phyloP scores from a whole-genome alignment of 2,797 vertebrate genomes.

The Eulemur albifrons region DNA sequence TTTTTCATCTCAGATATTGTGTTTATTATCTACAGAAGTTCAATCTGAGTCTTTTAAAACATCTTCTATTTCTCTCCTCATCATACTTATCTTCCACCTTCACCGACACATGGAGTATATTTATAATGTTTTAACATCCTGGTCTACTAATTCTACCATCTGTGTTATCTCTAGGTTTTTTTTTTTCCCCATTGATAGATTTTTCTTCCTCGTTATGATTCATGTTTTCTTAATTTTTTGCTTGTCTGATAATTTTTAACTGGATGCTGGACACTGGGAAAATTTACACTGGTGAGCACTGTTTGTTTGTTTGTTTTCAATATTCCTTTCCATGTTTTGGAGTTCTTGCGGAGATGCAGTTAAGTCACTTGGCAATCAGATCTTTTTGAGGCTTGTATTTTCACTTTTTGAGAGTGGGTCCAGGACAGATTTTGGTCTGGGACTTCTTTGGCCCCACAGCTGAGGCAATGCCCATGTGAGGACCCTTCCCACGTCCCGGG shows the following conservation, averaged over 20 bases:
- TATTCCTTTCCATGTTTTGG: not conserved
- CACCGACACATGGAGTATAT: not conserved
- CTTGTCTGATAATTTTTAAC: not conserved
- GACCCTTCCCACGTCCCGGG: not conserved
- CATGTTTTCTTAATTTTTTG: not conserved
- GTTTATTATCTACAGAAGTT: not conserved
- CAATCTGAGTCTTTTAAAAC: not conserved
- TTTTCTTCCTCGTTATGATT: not conserved
- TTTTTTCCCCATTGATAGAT: not conserved
- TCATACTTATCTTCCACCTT: not conserved
- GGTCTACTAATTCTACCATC: not conserved
- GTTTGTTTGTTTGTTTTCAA: not conserved
- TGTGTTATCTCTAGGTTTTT: not conserved
- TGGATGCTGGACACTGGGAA: not conserved
- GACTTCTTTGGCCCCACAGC: not conserved
- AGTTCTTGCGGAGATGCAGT: not conserved
- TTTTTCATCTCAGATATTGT: not conserved
- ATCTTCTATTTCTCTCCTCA: not conserved
- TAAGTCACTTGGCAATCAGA: not conserved
- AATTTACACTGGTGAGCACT: not conserved
- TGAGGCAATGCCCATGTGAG: not conserved
- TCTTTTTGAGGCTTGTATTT: not conserved
- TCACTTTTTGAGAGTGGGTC: not conserved
- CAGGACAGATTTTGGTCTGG: no score
- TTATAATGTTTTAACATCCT: not conserved